Evolutionary conservation across 2,797 vertebrate genomes (phyloP).

Genomic region (Cirrhinus molitorella): DNA sequence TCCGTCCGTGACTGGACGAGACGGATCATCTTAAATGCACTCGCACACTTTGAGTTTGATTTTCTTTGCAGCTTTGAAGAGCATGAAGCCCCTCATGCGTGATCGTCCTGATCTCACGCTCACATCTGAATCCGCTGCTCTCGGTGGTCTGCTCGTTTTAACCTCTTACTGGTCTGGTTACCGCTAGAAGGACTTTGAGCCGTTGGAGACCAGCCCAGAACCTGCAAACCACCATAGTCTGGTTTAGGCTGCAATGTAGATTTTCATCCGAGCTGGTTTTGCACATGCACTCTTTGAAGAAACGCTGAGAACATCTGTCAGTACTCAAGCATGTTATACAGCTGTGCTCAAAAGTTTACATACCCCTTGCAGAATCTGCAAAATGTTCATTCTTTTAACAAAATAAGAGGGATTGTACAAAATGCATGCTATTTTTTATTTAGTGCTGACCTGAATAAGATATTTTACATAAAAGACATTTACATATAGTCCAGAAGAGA

Average conservation of each 20-base stretch:
- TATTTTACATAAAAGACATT: too few species aligned
- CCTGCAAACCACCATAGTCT: not conserved
- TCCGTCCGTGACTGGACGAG: not conserved
- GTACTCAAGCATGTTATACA: not conserved
- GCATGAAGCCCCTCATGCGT: not conserved
- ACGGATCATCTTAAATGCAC: not conserved
- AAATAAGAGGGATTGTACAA: too few species aligned
- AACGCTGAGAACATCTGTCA: not conserved
- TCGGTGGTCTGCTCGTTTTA: not conserved
- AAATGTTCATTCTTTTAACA: too few species aligned
- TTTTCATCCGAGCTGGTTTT: not conserved
- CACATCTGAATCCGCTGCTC: not conserved
- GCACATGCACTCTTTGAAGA: not conserved
- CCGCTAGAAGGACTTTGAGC: not conserved
- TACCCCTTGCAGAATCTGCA: too few species aligned
- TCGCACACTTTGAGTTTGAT: not conserved
- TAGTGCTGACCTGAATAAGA: too few species aligned
- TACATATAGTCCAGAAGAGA: too few species aligned
- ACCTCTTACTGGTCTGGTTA: not conserved
- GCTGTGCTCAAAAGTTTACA: too few species aligned
- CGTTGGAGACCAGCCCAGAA: not conserved
- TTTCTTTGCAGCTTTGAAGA: not conserved
- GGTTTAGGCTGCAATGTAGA: not conserved
- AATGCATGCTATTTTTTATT: too few species aligned
- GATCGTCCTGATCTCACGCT: too few species aligned